Conservation (phyloP, 1,140 invertebrate genomes). For the Rhynchophorus ferrugineus region DNA sequence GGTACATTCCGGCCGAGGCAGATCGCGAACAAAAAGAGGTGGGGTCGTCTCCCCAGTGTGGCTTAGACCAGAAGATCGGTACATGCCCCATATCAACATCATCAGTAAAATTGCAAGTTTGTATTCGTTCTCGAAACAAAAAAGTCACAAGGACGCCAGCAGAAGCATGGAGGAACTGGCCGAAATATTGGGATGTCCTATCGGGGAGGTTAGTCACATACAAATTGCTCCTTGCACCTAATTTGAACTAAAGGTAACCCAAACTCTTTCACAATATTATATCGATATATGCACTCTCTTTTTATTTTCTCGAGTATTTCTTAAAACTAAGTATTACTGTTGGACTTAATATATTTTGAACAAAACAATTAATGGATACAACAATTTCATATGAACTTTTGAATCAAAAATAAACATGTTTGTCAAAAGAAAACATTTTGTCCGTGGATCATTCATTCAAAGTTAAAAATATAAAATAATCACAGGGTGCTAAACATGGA, state of each 20-base stretch:
- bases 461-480: too few relatives aligned
- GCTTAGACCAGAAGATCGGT: constrained; percentile 58
- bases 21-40: constrained; percentile 46
- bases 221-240: not conserved
- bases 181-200: constrained; percentile 43
- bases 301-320: too few relatives aligned
- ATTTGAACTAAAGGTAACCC: too few relatives aligned
- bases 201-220: constrained; percentile 46
- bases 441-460: too few relatives aligned
- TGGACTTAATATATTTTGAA: not conserved
- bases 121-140: constrained; percentile 32
- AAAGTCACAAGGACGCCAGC: constrained; percentile 36
- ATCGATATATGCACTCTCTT: too few relatives aligned
- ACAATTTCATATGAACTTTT: too few relatives aligned
- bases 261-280: too few relatives aligned
- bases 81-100: constrained; percentile 81
- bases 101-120: constrained; percentile 75
- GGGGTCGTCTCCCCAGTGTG: constrained; percentile 51
- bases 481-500: too few relatives aligned
- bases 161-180: constrained; percentile 39
- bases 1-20: constrained; percentile 37
- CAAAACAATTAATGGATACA: not conserved
- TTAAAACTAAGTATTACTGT: too few relatives aligned
- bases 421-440: too few relatives aligned
- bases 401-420: too few relatives aligned